Percentiles rank a stretch among this genome's conserved stretches.
phyloP scores from a whole-genome alignment of 2,888 invertebrate genomes.

The Plagiodera versicolora region DNA sequence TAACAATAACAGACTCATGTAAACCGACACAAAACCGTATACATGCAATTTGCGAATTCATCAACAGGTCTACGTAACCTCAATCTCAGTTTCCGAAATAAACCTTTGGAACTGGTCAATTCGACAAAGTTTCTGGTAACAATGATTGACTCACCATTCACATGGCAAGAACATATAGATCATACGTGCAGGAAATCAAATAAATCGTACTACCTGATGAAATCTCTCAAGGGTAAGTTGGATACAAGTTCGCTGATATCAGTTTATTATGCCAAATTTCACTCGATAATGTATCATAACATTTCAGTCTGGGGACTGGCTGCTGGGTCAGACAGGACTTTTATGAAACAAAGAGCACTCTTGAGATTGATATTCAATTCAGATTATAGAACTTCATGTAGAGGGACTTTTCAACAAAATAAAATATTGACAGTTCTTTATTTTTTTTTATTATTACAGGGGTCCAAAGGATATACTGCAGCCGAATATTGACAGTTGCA shows the following conservation, averaged over 20 bases:
- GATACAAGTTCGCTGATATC: neutral
- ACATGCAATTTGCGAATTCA: too few relatives aligned
- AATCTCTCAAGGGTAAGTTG: neutral
- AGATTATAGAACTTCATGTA: neutral
- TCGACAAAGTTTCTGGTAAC: neutral
- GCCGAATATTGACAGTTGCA: too few relatives aligned
- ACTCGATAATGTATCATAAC: neutral
- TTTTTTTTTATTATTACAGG: too few relatives aligned
- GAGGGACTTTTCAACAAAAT: slow-evolving; percentile 1
- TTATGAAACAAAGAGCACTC: neutral
- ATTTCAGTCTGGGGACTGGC: neutral
- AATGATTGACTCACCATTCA: neutral
- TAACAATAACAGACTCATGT: too few relatives aligned
- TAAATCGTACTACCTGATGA: neutral
- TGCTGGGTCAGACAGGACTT: neutral
- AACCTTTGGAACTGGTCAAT: neutral
- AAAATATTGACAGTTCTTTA: neutral
- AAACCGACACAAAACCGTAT: too few relatives aligned
- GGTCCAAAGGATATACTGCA: too few relatives aligned
- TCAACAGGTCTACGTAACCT: neutral
- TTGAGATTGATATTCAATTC: neutral
- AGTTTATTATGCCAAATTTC: neutral
- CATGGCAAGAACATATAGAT: neutral
- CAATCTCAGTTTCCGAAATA: neutral
- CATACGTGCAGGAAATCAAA: slow-evolving; percentile 1